Evolutionary conservation across 2,888 invertebrate species (phyloP), one percentile per base, ranked within the genome.

Genomic region (Harmothoe impar): DNA sequence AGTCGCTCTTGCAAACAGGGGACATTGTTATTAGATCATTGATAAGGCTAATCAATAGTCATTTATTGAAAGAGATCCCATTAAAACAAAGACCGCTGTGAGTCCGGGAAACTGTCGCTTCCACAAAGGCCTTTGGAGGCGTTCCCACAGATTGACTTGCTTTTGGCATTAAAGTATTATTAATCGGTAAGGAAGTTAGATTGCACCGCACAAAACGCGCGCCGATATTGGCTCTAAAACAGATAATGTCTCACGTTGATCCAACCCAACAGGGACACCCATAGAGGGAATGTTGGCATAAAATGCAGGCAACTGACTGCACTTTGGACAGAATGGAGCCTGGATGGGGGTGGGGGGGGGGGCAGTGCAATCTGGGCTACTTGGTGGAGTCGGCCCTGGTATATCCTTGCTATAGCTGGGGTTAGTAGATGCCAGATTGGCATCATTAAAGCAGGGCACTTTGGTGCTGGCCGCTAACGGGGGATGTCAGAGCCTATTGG

Each of bases 401-500:
- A 84, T 23, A 25, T 29, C 31, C n/a, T 31, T 54, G n/a, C 5
- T 52, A 86, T n/a, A 54, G 56, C 51, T 54, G 86, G 17, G 86
- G 29, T 86, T 86, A 86, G 86, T 54, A 29, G 52, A 20, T 7
- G 86, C 54, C 10, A 15, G 56, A 86, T 86, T 86, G 86, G 86
- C 54, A 52, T 52, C 54, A 86, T 86, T 86, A 86, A 56, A 86
- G 56, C 25, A 52, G 56, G 86, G 86, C 86, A 52, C 56, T 86
- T 86, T 52, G 86, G 17, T 20, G 86, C 86, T 29, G 86, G 52
- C 86, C 56, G 86, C 56, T 86, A 84, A 84, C 54, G 52, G 86
- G 86, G 1, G 54, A 29, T 86, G 86, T 84, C 84, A 84, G 86
- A 31, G 56, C 29, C 86, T 56, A 54, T 52, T n/a, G 86, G 86